These are phyloP conservation scores for Bostrychus sinensis DNA, from an alignment of 2,113 vertebrate genomes.

Conservation along the genomic window DNA sequence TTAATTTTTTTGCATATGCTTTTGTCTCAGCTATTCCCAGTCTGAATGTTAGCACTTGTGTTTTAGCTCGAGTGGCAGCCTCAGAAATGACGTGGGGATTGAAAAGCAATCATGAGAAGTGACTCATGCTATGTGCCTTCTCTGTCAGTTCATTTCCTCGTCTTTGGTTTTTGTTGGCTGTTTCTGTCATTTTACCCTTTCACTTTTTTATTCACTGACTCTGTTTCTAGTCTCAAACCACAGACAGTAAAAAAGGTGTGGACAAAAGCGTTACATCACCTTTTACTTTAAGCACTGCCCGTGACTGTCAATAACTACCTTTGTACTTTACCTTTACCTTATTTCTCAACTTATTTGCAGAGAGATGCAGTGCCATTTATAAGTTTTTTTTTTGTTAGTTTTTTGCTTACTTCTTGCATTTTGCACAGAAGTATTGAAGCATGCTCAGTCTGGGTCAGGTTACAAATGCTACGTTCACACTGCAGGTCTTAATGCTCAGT, in stretches of 20 bases:
- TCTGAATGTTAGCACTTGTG: conserved; percentile 25
- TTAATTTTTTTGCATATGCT: conserved; percentile 19
- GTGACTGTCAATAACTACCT: too few relatives aligned
- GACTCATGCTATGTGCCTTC: conserved; percentile 51
- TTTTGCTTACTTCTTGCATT: too few relatives aligned
- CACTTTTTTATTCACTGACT: conserved; percentile 32
- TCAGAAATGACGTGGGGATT: conserved; percentile 57
- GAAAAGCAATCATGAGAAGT: conserved; percentile 64
- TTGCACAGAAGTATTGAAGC: too few relatives aligned
- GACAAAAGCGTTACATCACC: too few relatives aligned
- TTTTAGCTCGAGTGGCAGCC: conserved; percentile 43
- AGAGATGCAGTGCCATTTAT: too few relatives aligned
- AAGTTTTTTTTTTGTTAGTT: too few relatives aligned
- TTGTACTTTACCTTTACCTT: too few relatives aligned
- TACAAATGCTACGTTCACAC: too few relatives aligned
- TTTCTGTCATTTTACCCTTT: conserved; percentile 51
- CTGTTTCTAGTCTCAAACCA: conserved; percentile 15
- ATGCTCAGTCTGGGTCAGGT: too few relatives aligned
- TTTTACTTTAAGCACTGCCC: too few relatives aligned
- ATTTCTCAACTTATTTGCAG: too few relatives aligned
- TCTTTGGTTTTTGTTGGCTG: conserved; percentile 61
- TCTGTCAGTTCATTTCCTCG: conserved; percentile 57
- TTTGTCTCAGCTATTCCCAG: conserved; percentile 41
- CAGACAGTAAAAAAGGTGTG: not conserved
- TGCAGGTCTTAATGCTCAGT: too few relatives aligned